These are phyloP conservation scores for Sparus aurata DNA, from an alignment of 2,797 vertebrate genomes.

Conservation along the genomic window DNA sequence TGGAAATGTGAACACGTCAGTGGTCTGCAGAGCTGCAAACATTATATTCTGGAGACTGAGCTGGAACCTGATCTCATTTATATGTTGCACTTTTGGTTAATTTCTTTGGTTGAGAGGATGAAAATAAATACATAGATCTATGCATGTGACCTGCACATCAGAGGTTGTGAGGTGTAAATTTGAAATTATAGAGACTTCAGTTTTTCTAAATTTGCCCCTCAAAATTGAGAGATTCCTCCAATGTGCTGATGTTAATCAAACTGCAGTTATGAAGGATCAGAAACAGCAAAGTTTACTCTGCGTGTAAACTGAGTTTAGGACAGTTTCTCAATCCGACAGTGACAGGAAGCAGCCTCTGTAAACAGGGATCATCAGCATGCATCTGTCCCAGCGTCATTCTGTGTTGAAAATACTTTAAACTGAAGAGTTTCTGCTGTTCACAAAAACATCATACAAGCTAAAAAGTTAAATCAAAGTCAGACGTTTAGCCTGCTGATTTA, in stretches of 20 bases:
- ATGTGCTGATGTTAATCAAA: slow-evolving; percentile 10
- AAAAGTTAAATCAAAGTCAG: slow-evolving; percentile 15
- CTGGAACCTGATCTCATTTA: not conserved
- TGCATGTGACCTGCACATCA: not conserved
- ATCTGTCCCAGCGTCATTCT: not conserved
- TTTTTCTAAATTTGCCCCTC: not conserved
- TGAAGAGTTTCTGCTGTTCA: not conserved
- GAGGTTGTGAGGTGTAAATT: not conserved
- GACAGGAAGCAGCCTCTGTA: slow-evolving; percentile 10
- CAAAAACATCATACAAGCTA: not conserved
- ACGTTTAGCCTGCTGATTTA: slow-evolving; percentile 52
- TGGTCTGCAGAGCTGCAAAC: too few relatives aligned
- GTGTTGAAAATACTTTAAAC: not conserved
- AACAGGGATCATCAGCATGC: slow-evolving; percentile 17
- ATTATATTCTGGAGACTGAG: too few relatives aligned
- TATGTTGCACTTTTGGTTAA: not conserved
- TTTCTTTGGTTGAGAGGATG: not conserved
- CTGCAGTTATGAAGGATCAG: not conserved
- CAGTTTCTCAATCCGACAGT: not conserved
- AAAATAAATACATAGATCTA: not conserved
- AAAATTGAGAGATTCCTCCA: not conserved
- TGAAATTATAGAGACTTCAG: not conserved
- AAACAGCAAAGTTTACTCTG: slow-evolving; percentile 9
- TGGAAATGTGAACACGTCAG: too few relatives aligned
- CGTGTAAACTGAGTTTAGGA: slow-evolving; percentile 16